These are phyloP conservation scores for Anguilla japonica DNA, from an alignment of 2,113 vertebrate species.

Conservation along the genomic window DNA sequence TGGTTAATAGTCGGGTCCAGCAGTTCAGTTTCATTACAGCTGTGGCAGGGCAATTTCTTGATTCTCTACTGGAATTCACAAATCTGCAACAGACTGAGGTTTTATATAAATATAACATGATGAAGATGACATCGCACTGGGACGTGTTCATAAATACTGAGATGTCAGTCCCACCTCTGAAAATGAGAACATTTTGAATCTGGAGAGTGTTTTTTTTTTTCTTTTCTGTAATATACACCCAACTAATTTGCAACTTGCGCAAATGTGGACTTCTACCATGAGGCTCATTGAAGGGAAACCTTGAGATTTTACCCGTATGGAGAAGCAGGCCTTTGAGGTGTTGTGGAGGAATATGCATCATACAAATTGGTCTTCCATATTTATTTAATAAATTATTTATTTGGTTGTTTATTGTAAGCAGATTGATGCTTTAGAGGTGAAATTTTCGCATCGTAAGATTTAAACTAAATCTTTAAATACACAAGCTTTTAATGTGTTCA, in stretches of 20 bases:
- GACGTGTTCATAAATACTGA: too few relatives aligned
- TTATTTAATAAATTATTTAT: not conserved
- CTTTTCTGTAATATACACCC: not conserved
- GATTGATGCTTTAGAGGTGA: not conserved
- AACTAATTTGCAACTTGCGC: not conserved
- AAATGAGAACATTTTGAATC: not conserved
- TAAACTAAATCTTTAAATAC: not conserved
- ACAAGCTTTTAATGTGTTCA: not conserved
- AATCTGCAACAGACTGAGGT: too few relatives aligned
- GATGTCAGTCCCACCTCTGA: too few relatives aligned
- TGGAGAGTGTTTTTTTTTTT: not conserved
- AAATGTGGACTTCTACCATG: too few relatives aligned
- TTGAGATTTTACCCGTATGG: too few relatives aligned
- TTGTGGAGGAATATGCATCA: not conserved
- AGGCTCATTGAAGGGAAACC: too few relatives aligned
- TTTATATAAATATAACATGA: too few relatives aligned
- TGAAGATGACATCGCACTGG: too few relatives aligned
- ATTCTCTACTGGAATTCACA: too few relatives aligned
- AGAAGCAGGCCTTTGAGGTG: not conserved
- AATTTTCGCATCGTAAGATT: not conserved
- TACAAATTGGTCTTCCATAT: not conserved
- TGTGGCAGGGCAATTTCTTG: too few relatives aligned
- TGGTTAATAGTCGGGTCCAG: too few relatives aligned
- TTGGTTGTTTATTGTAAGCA: not conserved
- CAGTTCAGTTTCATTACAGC: too few relatives aligned